Evolutionary conservation across 1,140 invertebrate genomes (phyloP).

Genomic region (Elysia chlorotica): DNA sequence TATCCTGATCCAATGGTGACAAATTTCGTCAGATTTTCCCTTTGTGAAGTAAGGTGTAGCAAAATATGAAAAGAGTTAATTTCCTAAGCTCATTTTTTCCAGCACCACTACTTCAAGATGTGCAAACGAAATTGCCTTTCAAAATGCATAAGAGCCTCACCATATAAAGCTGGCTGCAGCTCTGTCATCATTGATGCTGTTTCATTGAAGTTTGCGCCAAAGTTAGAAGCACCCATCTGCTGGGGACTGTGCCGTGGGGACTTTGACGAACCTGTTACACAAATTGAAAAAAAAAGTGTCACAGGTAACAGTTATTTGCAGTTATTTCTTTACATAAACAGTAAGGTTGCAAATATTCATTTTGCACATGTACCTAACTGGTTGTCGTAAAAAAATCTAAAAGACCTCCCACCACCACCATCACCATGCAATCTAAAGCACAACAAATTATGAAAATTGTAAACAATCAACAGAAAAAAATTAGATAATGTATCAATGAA

Average conservation of each 20-base stretch:
- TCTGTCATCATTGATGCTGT: constrained; percentile 69
- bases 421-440: background rate
- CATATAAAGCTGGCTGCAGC: constrained; percentile 71
- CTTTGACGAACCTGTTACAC: constrained; percentile 32
- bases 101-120: background rate
- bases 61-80: background rate
- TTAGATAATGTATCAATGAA: no score
- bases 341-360: background rate
- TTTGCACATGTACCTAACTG: background rate
- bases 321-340: background rate
- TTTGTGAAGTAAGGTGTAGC: background rate
- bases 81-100: background rate
- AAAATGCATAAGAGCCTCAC: constrained; percentile 55
- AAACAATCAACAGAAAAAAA: no score
- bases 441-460: background rate
- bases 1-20: background rate
- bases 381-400: background rate
- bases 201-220: constrained; percentile 55
- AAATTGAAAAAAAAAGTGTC: background rate
- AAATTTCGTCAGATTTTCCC: background rate
- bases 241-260: constrained; percentile 29
- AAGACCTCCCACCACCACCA: background rate
- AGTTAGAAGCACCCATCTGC: background rate
- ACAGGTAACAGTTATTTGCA: background rate
- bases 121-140: background rate